Conservation (phyloP, 2,113 vertebrate genomes). For the Scartelaos histophorus region DNA sequence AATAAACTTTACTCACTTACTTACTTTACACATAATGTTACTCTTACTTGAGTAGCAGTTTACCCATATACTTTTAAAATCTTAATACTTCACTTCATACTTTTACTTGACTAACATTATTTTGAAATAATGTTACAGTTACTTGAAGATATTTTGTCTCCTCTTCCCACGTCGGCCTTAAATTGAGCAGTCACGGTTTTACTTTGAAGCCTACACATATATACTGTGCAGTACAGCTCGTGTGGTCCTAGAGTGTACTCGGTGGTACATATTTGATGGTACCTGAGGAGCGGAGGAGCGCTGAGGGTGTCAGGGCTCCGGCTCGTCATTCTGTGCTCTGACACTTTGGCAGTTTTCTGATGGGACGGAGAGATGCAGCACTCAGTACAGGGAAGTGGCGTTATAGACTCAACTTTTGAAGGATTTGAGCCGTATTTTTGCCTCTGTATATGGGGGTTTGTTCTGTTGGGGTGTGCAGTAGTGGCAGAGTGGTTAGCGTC, state of each 20-base stretch:
- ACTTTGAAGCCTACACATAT: not conserved
- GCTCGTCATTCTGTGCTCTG: not conserved
- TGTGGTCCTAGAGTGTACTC: not conserved
- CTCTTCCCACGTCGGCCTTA: not conserved
- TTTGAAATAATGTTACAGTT: too few relatives aligned
- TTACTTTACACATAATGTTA: too few relatives aligned
- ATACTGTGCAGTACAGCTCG: not conserved
- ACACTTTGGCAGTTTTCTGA: constrained; percentile 1
- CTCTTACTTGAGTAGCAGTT: too few relatives aligned
- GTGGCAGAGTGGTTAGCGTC: not conserved
- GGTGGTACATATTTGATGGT: not conserved
- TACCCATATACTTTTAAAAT: too few relatives aligned
- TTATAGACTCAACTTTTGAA: not conserved
- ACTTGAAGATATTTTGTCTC: not conserved
- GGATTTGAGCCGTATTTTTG: not conserved
- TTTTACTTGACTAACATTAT: too few relatives aligned
- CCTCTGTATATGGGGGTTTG: not conserved
- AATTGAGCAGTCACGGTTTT: not conserved
- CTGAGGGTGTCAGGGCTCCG: not conserved
- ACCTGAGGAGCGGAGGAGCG: not conserved
- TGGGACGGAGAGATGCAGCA: not conserved
- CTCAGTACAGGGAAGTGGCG: not conserved
- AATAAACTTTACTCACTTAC: too few relatives aligned
- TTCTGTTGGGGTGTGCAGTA: not conserved
- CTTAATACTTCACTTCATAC: too few relatives aligned